phyloP scores from a whole-genome alignment of 2,113 vertebrate species.

The Myiopsitta monachus region DNA sequence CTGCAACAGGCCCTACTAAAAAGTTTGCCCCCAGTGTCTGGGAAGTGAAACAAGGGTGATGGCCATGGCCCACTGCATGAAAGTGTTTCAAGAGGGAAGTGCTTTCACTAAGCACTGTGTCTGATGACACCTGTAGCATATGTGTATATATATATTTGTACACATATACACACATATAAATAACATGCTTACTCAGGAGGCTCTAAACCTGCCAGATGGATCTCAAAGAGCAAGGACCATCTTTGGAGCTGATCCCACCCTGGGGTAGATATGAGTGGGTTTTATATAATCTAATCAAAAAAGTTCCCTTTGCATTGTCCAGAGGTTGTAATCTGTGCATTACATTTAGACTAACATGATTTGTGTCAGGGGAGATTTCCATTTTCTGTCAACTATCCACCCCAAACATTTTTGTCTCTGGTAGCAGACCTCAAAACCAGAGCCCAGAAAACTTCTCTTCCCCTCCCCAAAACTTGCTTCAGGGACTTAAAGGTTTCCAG shows the following conservation, averaged over 20 bases:
- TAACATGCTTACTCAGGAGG: neutral
- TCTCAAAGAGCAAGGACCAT: neutral
- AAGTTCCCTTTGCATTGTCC: neutral
- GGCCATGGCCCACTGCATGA: neutral
- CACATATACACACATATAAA: accelerated
- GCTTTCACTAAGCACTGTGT: neutral
- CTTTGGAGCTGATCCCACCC: neutral
- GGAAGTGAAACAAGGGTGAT: neutral
- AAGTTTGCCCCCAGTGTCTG: neutral
- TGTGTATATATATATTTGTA: neutral
- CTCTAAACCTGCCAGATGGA: neutral
- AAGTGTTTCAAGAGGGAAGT: accelerated
- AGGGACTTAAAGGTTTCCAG: neutral
- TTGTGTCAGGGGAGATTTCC: neutral
- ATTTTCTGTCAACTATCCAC: neutral
- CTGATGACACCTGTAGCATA: neutral
- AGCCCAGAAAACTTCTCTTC: neutral
- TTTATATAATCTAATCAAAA: neutral
- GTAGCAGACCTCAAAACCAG: neutral
- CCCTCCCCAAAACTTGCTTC: neutral
- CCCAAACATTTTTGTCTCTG: neutral
- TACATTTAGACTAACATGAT: neutral
- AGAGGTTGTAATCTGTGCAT: neutral
- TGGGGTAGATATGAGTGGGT: neutral
- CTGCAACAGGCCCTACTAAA: neutral